A percentile compares a stretch with the other conserved stretches of the same genome.
These are phyloP conservation scores for Pammene fasciana DNA, from an alignment of 2,888 invertebrate genomes.

Conservation along the genomic window DNA sequence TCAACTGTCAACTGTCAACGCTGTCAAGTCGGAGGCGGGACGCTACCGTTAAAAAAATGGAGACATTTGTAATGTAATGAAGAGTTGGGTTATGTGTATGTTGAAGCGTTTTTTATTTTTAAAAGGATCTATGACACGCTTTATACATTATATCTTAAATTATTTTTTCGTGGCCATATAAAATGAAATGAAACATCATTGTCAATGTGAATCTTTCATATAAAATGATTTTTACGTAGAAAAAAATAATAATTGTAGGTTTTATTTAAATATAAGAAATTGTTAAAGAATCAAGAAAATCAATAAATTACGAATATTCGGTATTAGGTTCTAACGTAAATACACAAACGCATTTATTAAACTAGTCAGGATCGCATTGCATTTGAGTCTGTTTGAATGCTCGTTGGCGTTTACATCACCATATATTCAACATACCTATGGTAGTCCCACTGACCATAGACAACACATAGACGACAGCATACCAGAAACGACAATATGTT, in stretches of 20 bases:
- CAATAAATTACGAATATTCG: too few relatives aligned
- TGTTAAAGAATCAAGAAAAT: too few relatives aligned
- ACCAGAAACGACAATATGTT: background rate
- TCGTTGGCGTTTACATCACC: background rate
- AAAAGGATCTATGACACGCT: too few relatives aligned
- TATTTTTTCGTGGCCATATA: too few relatives aligned
- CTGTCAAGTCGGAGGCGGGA: conserved; percentile 4
- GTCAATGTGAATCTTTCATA: too few relatives aligned
- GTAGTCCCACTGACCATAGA: background rate
- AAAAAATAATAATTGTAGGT: too few relatives aligned
- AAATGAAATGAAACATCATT: too few relatives aligned
- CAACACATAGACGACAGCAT: background rate
- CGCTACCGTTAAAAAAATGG: conserved; percentile 6
- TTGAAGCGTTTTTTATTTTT: background rate
- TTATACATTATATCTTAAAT: too few relatives aligned
- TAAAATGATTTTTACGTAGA: too few relatives aligned
- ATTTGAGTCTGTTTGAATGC: conserved; percentile 5
- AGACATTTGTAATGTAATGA: background rate
- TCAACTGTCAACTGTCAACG: conserved; percentile 30
- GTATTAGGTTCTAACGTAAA: too few relatives aligned
- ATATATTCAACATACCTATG: background rate
- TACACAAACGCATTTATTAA: too few relatives aligned
- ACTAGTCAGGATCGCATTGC: background rate
- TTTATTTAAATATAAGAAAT: too few relatives aligned
- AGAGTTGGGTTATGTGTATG: background rate